Percentiles rank a stretch among this genome's conserved stretches.
These are phyloP conservation scores for Chironomus tentans DNA, from an alignment of 2,888 invertebrate genomes.

Conservation along the genomic window DNA sequence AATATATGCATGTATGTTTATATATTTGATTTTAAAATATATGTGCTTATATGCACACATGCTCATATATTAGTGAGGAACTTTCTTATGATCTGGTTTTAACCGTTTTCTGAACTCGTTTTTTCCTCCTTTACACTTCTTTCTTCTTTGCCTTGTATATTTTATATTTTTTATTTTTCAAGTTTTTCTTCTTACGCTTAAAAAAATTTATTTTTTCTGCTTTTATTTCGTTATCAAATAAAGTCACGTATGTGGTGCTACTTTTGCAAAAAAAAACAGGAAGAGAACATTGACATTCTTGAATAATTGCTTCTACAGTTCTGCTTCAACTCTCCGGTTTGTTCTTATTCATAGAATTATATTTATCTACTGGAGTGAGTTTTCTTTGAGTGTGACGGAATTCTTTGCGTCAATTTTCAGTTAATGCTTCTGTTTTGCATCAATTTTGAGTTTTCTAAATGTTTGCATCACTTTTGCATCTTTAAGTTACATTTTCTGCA, in stretches of 20 bases:
- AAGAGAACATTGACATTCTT: not conserved
- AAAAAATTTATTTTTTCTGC: not conserved
- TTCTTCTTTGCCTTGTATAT: not conserved
- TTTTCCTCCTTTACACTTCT: constrained; percentile 4
- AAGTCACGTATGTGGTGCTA: constrained; percentile 11
- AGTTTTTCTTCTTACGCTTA: not conserved
- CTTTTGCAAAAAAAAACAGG: not conserved
- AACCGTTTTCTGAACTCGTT: constrained; percentile 26
- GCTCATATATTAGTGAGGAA: not conserved
- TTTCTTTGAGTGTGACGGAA: no score
- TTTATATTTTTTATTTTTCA: not conserved
- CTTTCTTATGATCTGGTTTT: constrained; percentile 25
- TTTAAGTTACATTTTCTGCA: no score
- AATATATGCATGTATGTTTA: not conserved
- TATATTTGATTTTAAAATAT: not conserved
- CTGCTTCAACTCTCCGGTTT: no score
- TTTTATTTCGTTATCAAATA: not conserved
- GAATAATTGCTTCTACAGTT: not conserved
- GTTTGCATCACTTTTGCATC: not conserved
- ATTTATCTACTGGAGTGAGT: no score
- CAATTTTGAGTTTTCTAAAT: no score
- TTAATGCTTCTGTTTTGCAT: no score
- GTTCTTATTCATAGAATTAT: no score
- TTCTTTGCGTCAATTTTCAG: no score
- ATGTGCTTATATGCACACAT: not conserved